These are phyloP conservation scores for Anguilla pacifica DNA, from an alignment of 2,797 vertebrate species.

Conservation along the genomic window DNA sequence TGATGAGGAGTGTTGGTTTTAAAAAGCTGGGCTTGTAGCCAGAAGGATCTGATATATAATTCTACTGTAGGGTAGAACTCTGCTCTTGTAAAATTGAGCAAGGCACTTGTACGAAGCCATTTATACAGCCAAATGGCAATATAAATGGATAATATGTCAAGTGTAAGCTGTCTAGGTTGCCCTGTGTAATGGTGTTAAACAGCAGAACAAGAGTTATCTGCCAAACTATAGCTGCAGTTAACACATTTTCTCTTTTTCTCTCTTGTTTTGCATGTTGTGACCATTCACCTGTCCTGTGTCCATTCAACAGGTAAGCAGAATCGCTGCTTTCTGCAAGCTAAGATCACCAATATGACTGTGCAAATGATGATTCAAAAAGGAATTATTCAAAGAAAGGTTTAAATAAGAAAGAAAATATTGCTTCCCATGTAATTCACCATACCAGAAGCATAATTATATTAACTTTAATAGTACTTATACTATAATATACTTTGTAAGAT, in stretches of 20 bases:
- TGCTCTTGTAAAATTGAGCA: conserved; percentile 7
- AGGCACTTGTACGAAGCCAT: conserved; percentile 4
- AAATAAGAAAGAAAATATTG: not conserved
- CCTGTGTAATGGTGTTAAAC: not conserved
- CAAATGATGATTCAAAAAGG: not conserved
- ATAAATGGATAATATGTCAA: conserved; percentile 13
- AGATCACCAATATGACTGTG: not conserved
- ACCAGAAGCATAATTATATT: not conserved
- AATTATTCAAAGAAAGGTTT: not conserved
- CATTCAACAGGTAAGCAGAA: conserved; percentile 37
- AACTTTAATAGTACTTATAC: too few relatives aligned
- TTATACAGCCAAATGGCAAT: not conserved
- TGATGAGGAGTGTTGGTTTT: not conserved
- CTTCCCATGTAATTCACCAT: not conserved
- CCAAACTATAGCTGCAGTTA: not conserved
- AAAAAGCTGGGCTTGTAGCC: not conserved
- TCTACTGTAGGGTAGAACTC: not conserved
- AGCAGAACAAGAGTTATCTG: not conserved
- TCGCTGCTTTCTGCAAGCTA: not conserved
- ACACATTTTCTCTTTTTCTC: conserved; percentile 36
- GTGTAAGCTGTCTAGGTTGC: not conserved
- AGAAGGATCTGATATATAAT: not conserved
- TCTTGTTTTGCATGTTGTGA: not conserved
- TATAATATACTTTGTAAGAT: too few relatives aligned
- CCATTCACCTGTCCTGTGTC: conserved; percentile 1